Percentiles rank a stretch among this genome's conserved stretches.
Evolutionary conservation across 1,140 invertebrate species (phyloP).

Genomic region (Saccostrea cuccullata): DNA sequence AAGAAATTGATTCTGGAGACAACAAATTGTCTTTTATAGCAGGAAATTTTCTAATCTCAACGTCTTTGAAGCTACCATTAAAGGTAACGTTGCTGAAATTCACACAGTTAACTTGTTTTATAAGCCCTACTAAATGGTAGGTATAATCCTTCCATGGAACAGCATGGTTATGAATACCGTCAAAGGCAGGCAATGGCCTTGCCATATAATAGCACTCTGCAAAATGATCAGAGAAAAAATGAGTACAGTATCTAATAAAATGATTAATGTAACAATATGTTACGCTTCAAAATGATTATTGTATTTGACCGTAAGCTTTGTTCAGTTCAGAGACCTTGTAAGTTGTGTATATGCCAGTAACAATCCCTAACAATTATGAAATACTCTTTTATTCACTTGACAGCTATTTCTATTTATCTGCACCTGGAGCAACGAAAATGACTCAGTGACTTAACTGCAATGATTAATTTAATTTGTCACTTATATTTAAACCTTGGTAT

Average conservation of each 20-base stretch:
- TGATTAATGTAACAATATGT: slow-evolving; percentile 22
- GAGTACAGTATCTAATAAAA: slow-evolving; percentile 11
- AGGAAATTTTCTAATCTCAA: slow-evolving; percentile 6
- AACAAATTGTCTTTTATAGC: slow-evolving; percentile 4
- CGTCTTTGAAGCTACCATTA: slow-evolving; percentile 10
- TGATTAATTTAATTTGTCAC: background rate
- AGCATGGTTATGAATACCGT: slow-evolving; percentile 19
- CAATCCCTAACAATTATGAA: slow-evolving; percentile 14
- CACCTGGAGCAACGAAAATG: background rate
- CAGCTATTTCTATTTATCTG: background rate
- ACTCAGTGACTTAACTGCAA: background rate
- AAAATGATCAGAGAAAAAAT: background rate
- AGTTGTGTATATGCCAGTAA: slow-evolving; percentile 3
- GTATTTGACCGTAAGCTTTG: slow-evolving; percentile 3
- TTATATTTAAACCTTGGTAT: background rate
- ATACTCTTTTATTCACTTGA: background rate
- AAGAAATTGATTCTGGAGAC: background rate
- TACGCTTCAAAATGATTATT: background rate
- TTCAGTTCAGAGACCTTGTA: slow-evolving; percentile 13
- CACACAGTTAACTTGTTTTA: background rate
- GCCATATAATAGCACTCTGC: background rate
- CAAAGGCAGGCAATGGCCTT: slow-evolving; percentile 11
- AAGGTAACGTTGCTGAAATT: background rate
- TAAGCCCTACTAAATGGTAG: slow-evolving; percentile 2
- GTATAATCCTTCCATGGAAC: background rate